Percentiles rank a stretch among this genome's conserved stretches.
phyloP scores from a whole-genome alignment of 2,888 invertebrate genomes.

The Thecophora atra region DNA sequence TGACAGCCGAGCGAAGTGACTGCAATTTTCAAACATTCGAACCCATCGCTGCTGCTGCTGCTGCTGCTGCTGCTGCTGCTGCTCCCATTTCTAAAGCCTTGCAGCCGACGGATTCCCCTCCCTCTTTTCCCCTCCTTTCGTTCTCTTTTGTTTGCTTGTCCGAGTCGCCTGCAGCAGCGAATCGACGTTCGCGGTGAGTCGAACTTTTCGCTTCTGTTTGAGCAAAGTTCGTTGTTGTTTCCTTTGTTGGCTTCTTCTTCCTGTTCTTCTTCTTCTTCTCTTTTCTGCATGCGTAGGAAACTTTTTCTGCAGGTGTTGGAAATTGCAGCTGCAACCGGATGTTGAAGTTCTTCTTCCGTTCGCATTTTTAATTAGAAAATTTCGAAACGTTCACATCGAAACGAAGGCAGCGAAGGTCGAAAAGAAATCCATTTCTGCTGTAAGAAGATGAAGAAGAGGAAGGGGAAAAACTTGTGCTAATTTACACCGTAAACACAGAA shows the following conservation, averaged over 20 bases:
- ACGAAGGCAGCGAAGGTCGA: no score
- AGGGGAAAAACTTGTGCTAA: no score
- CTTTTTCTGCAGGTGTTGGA: slow-evolving; percentile 15
- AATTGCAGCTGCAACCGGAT: slow-evolving; percentile 7
- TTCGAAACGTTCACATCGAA: not conserved
- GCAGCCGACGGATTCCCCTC: no score
- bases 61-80: no score
- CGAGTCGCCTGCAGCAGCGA: not conserved
- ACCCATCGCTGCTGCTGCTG: no score
- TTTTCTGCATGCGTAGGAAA: not conserved
- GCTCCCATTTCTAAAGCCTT: no score
- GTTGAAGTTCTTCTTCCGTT: slow-evolving; percentile 3
- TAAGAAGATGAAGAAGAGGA: no score
- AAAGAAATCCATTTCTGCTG: no score
- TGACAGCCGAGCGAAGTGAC: no score
- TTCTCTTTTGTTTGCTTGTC: not conserved
- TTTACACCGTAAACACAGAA: no score
- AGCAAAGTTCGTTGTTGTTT: not conserved
- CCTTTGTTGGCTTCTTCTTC: not conserved
- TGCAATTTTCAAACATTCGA: no score
- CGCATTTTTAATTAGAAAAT: slow-evolving; percentile 15
- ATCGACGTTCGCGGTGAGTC: not conserved
- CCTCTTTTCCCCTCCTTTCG: not conserved
- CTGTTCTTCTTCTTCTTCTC: not conserved
- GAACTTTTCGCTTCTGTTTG: not conserved